These are phyloP conservation scores for Cephonodes hylas DNA, from an alignment of 2,888 invertebrate genomes.

Conservation along the genomic window DNA sequence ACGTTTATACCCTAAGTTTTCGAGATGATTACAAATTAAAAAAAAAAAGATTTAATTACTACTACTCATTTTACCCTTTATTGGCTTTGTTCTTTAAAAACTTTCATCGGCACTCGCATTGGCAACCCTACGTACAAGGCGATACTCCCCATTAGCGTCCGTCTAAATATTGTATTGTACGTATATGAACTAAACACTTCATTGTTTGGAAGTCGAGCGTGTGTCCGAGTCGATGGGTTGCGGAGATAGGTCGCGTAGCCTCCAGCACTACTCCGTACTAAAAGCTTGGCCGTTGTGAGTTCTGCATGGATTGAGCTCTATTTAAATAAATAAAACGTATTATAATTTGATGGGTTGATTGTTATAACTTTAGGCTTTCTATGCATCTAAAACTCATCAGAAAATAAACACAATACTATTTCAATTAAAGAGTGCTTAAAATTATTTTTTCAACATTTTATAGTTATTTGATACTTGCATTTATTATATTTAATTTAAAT, in stretches of 20 bases:
- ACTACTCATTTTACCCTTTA: no score
- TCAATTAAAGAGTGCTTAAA: no score
- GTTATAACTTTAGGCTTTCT: not conserved
- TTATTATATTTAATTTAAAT: no score
- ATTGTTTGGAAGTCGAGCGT: constrained; percentile 54
- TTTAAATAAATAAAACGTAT: not conserved
- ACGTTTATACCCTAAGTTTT: no score
- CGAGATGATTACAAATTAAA: no score
- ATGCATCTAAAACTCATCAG: no score
- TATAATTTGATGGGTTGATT: not conserved
- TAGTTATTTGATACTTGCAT: no score
- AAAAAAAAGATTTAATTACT: no score
- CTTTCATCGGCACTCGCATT: not conserved
- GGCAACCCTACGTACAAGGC: constrained; percentile 48
- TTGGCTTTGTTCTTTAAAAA: no score
- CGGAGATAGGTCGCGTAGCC: constrained; percentile 45
- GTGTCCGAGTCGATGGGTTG: constrained; percentile 55
- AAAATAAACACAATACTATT: no score
- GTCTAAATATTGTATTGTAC: constrained; percentile 64
- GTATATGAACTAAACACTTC: constrained; percentile 51
- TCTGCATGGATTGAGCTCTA: not conserved
- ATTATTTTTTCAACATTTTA: no score
- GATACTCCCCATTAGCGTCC: constrained; percentile 59
- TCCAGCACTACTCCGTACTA: constrained; percentile 21
- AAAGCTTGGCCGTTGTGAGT: constrained; percentile 8